Evolutionary conservation across 2,113 vertebrate species (phyloP).

Genomic region (Hipposideros armiger): DNA sequence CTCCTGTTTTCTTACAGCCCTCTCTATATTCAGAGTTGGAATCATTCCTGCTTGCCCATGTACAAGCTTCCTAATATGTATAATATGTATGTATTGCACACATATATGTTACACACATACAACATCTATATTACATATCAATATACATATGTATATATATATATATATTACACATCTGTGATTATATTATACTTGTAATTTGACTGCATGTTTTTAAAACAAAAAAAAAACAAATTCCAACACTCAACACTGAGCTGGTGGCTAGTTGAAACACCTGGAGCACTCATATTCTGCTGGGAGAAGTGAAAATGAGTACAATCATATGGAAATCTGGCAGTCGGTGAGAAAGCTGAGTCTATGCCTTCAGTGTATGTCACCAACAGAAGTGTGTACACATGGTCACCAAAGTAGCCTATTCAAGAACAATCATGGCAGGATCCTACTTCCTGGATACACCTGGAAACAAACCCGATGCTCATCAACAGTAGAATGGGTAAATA

Average conservation of each 20-base stretch:
- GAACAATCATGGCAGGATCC: neutral
- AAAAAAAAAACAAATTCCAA: neutral
- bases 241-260: neutral
- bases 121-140: no score
- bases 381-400: accelerated
- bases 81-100: neutral
- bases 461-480: neutral
- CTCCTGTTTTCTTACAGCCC: no score
- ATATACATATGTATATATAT: no score
- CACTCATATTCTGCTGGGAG: neutral
- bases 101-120: no score
- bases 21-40: neutral
- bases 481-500: no score
- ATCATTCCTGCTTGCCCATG: neutral
- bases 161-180: neutral
- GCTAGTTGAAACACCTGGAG: neutral
- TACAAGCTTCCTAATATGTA: neutral
- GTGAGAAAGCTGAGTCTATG: neutral
- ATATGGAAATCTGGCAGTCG: neutral
- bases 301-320: neutral
- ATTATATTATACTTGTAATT: neutral
- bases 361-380: accelerated
- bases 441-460: neutral
- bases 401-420: neutral
- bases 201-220: neutral